phyloP scores from a whole-genome alignment of 2,797 vertebrate genomes.

The Xiphophorus birchmanni region DNA sequence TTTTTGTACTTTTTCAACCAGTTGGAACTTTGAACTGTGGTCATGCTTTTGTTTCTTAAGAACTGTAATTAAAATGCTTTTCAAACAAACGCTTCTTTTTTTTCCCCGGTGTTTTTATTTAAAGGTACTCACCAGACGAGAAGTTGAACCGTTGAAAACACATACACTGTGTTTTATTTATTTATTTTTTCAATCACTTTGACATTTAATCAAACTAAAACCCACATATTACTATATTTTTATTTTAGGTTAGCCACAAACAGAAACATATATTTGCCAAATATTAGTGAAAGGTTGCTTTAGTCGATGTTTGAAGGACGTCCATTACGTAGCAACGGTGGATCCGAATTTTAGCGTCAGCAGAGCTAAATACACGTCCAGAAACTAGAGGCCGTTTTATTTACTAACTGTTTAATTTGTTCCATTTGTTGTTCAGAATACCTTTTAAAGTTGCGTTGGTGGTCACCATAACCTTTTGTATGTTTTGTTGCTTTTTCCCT shows the following conservation, averaged over 20 bases:
- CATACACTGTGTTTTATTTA: not conserved
- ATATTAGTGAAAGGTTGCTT: not conserved
- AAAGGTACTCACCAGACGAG: not conserved
- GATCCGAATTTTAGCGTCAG: not conserved
- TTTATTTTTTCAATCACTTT: not conserved
- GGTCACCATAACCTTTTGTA: not conserved
- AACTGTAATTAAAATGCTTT: slow-evolving; percentile 49
- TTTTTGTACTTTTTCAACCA: slow-evolving; percentile 11
- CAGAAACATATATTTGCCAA: not conserved
- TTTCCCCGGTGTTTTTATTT: not conserved
- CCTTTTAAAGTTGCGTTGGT: not conserved
- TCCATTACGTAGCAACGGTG: not conserved
- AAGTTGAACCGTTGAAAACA: not conserved
- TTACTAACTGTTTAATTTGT: not conserved
- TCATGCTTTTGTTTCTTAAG: slow-evolving; percentile 36
- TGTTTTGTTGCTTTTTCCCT: not conserved
- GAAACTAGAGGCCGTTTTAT: too few species aligned
- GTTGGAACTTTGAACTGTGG: slow-evolving; percentile 27
- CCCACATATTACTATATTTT: too few species aligned
- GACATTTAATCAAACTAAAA: not conserved
- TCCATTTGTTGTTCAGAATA: not conserved
- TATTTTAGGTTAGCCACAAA: not conserved
- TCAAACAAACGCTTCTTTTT: slow-evolving; percentile 18
- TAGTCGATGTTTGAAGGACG: not conserved
- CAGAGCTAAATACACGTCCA: not conserved